Evolutionary conservation across 2,888 invertebrate genomes (phyloP).

Genomic region (Macrosoma leucophasiata): DNA sequence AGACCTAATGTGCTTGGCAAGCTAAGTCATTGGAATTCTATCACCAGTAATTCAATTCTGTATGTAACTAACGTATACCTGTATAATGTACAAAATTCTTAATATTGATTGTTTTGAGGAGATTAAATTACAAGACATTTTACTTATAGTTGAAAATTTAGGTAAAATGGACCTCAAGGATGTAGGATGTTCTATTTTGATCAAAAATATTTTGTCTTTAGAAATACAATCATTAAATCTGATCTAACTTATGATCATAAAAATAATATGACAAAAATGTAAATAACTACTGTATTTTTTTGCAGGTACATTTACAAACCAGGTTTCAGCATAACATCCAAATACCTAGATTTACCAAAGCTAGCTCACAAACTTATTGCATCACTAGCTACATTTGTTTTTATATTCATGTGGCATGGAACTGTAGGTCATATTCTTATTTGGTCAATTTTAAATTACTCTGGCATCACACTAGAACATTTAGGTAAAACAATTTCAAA

Average conservation of each 20-base stretch:
- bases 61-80: no score
- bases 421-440: slow-evolving; percentile 83
- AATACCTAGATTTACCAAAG: slow-evolving; percentile 42
- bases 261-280: no score
- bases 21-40: no score
- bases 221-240: no score
- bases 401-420: slow-evolving; percentile 95
- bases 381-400: slow-evolving; percentile 85
- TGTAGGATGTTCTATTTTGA: background rate
- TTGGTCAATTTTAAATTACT: slow-evolving; percentile 92
- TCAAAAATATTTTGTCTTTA: background rate
- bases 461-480: slow-evolving; percentile 85
- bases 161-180: no score
- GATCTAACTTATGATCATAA: no score
- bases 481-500: slow-evolving; percentile 68
- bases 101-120: no score
- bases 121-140: no score
- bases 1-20: no score
- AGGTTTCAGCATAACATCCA: slow-evolving; percentile 47
- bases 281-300: slow-evolving; percentile 29
- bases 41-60: no score
- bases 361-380: slow-evolving; percentile 78
- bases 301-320: slow-evolving; percentile 90
- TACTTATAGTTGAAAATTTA: no score
- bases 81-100: no score